Evolutionary conservation across 2,113 vertebrate species (phyloP).

Genomic region (Seriola aureovittata): DNA sequence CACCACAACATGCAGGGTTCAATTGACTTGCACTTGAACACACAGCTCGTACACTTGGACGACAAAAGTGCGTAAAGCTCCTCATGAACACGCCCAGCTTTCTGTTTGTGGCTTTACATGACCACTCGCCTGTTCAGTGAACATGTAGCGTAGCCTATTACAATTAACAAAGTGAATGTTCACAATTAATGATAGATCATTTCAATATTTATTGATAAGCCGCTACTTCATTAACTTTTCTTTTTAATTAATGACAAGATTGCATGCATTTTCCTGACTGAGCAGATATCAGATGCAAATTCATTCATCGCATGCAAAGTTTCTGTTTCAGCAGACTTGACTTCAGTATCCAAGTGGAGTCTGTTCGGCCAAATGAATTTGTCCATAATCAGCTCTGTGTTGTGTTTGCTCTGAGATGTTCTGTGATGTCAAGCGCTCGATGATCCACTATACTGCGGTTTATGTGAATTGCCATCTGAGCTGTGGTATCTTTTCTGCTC

Average conservation of each 20-base stretch:
- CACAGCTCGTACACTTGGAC: background rate
- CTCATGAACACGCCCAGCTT: background rate
- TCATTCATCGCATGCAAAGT: background rate
- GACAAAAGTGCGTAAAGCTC: background rate
- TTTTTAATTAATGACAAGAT: background rate
- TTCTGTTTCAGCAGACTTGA: slow-evolving; percentile 10
- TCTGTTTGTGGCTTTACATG: background rate
- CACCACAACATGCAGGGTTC: background rate
- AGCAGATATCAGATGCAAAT: background rate
- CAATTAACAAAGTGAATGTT: background rate
- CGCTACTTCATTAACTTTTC: background rate
- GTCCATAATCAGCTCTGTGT: background rate
- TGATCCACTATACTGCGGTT: background rate
- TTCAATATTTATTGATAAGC: background rate
- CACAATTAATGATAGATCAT: background rate
- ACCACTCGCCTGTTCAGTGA: background rate
- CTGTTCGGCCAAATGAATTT: background rate
- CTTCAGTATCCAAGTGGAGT: background rate
- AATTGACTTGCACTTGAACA: background rate
- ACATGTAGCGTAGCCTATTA: background rate
- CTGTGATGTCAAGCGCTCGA: background rate
- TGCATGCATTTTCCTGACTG: background rate
- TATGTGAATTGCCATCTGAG: background rate
- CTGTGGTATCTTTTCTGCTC: background rate
- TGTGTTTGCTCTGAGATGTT: slow-evolving; percentile 3